These are phyloP conservation scores for Notarius lentiginosus DNA, from an alignment of 2,113 vertebrate species.

Conservation along the genomic window DNA sequence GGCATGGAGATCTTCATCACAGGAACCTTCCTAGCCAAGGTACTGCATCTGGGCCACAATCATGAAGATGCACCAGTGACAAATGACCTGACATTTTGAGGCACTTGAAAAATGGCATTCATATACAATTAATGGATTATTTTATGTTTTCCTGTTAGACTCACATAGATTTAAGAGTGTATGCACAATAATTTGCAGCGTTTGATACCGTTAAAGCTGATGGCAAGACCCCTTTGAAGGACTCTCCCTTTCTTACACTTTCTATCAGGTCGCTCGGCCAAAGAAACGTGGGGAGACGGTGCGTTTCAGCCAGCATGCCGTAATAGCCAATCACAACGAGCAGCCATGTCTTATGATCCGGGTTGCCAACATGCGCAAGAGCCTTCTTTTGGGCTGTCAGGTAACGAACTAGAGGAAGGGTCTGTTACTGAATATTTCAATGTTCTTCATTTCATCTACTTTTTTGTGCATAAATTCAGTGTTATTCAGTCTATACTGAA, in stretches of 20 bases:
- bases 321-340: slow-evolving; percentile 83
- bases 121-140: not conserved
- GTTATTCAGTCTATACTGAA: not conserved
- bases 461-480: not conserved
- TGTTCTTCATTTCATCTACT: not conserved
- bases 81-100: not conserved
- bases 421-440: not conserved
- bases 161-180: not conserved
- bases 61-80: not conserved
- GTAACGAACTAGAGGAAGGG: slow-evolving; percentile 40
- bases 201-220: not conserved
- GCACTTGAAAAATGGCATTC: not conserved
- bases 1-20: slow-evolving; percentile 98
- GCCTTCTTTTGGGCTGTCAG: slow-evolving; percentile 92
- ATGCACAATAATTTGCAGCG: not conserved
- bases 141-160: not conserved
- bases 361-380: slow-evolving; percentile 95
- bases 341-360: slow-evolving; percentile 91
- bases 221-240: not conserved
- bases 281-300: slow-evolving; percentile 88
- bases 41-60: slow-evolving; percentile 33
- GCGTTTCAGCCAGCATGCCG: slow-evolving; percentile 90
- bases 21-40: slow-evolving; percentile 93
- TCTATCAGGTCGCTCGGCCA: slow-evolving; percentile 67
- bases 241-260: not conserved